A percentile compares a stretch with the other conserved stretches of the same genome.
phyloP scores from a whole-genome alignment of 1,140 invertebrate genomes.

The Drosophila sechellia region DNA sequence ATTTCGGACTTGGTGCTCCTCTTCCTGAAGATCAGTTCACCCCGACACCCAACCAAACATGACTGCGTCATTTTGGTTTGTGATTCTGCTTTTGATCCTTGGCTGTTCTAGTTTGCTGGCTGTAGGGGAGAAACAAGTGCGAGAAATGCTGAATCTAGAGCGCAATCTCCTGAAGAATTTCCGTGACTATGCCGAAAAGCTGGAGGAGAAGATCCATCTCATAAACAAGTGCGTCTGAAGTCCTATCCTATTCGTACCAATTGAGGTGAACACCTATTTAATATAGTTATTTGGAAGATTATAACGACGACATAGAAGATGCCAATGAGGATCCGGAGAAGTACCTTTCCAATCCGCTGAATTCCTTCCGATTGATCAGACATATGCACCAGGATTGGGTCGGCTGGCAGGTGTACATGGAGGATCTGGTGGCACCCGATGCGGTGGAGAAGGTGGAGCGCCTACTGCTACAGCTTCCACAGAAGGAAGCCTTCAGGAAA shows the following conservation, averaged over 20 bases:
- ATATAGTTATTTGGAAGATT: constrained; percentile 41
- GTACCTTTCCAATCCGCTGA: constrained; percentile 63
- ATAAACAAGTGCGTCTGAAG: constrained; percentile 37
- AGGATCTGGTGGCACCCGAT: constrained; percentile 9
- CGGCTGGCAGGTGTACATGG: constrained; percentile 55
- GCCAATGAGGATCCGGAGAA: constrained; percentile 90
- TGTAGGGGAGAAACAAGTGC: not conserved
- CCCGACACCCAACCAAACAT: constrained; percentile 2
- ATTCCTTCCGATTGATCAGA: constrained; percentile 54
- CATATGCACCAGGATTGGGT: constrained; percentile 71
- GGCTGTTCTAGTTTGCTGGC: not conserved
- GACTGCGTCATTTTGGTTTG: constrained; percentile 2
- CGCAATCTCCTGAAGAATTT: constrained; percentile 30
- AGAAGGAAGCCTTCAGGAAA: not conserved
- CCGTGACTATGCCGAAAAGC: constrained; percentile 30
- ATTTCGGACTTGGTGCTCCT: not conserved
- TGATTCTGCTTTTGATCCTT: constrained; percentile 21
- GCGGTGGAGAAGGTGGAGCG: constrained; percentile 18
- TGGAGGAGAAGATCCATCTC: constrained; percentile 30
- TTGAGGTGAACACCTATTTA: too few relatives aligned
- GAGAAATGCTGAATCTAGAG: constrained; percentile 23
- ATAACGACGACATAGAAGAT: constrained; percentile 88
- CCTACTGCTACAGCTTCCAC: constrained; percentile 10
- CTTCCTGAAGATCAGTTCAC: not conserved
- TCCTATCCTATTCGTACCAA: not conserved